Evolutionary conservation across 2,113 vertebrate genomes (phyloP).

Genomic region (Callorhinus ursinus): DNA sequence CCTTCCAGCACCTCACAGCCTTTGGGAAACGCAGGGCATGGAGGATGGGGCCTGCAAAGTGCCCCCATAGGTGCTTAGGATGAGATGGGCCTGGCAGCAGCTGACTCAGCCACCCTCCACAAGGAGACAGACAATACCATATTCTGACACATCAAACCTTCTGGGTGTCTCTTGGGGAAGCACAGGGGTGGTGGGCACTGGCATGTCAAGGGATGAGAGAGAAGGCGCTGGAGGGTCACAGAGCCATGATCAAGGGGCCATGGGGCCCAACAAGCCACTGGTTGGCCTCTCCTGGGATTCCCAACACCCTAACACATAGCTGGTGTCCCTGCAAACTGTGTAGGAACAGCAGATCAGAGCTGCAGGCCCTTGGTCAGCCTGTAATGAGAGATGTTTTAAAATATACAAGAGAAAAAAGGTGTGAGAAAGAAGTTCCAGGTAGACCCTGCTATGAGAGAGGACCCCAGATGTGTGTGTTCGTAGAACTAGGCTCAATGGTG

Average conservation of each 20-base stretch:
- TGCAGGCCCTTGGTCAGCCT: neutral
- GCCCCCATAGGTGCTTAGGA: too few relatives aligned
- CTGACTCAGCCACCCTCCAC: neutral
- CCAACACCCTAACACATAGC: neutral
- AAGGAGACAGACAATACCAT: neutral
- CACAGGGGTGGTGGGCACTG: neutral
- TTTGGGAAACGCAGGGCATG: too few relatives aligned
- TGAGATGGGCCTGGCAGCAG: neutral
- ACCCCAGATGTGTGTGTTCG: neutral
- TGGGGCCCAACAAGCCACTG: too few relatives aligned
- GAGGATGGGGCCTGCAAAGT: too few relatives aligned
- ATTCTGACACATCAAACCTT: neutral
- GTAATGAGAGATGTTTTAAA: neutral
- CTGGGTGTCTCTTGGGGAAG: neutral
- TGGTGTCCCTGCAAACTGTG: rapidly evolving
- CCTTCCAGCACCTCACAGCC: neutral
- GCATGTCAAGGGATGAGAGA: neutral
- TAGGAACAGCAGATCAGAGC: neutral
- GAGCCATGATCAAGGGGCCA: rapidly evolving
- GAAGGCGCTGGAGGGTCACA: too few relatives aligned
- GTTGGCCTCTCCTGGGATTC: neutral
- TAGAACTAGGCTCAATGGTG: too few relatives aligned
- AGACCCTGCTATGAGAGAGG: neutral
- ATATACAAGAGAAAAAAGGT: neutral
- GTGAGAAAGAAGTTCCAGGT: neutral